These are phyloP conservation scores for Athene cunicularia DNA, from an alignment of 2,113 vertebrate genomes.

Conservation along the genomic window DNA sequence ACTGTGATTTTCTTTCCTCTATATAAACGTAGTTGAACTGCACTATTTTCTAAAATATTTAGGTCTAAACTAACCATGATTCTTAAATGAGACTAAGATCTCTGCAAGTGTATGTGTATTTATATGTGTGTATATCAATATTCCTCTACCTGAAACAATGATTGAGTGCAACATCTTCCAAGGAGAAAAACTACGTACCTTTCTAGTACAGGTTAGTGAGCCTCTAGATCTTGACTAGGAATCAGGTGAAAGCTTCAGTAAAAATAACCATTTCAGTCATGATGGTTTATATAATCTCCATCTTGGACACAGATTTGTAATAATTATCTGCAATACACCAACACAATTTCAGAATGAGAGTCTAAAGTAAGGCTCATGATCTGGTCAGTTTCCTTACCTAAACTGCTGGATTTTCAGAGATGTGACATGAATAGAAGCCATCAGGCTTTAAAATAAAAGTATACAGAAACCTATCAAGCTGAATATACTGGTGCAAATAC, in stretches of 20 bases:
- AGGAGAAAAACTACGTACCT: neutral
- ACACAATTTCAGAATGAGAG: neutral
- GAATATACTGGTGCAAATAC: neutral
- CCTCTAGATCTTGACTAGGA: neutral
- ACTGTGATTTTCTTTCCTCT: neutral
- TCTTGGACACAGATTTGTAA: neutral
- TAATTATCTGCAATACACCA: neutral
- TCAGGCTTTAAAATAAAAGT: neutral
- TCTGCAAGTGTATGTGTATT: neutral
- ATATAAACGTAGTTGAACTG: neutral
- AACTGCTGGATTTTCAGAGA: neutral
- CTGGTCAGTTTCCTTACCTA: neutral
- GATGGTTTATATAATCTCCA: neutral
- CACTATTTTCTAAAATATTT: neutral
- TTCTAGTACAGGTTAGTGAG: neutral
- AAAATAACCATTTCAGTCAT: neutral
- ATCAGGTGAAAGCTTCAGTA: neutral
- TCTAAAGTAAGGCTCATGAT: neutral
- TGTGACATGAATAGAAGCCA: neutral
- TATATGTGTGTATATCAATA: too few species aligned
- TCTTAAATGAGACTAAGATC: neutral
- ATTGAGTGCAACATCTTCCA: neutral
- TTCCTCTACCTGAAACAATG: neutral
- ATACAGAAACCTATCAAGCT: neutral
- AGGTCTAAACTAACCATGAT: neutral